phyloP scores from a whole-genome alignment of 2,797 vertebrate species.

The Steatocranus sp. region DNA sequence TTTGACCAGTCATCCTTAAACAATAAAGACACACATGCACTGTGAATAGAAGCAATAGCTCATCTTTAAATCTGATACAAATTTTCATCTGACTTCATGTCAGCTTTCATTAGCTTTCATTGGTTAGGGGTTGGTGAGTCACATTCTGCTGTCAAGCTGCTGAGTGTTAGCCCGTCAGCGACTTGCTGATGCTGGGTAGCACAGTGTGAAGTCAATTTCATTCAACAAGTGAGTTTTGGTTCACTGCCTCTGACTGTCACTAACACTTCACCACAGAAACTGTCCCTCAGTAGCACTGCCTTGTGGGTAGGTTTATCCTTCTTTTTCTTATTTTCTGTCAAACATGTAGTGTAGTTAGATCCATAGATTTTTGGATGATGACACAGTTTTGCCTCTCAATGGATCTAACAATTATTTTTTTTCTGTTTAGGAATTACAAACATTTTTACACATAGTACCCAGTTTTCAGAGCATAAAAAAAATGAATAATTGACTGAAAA shows the following conservation, averaged over 20 bases:
- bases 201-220: slow-evolving; percentile 28
- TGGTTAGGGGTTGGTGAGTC: slow-evolving; percentile 26
- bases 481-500: background rate
- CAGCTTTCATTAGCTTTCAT: slow-evolving; percentile 25
- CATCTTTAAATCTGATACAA: background rate
- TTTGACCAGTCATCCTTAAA: background rate
- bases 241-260: slow-evolving; percentile 40
- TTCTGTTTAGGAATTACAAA: background rate
- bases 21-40: background rate
- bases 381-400: background rate
- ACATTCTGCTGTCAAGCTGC: background rate
- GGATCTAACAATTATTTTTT: background rate
- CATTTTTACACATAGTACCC: background rate
- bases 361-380: background rate
- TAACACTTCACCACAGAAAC: background rate
- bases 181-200: background rate
- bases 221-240: slow-evolving; percentile 32
- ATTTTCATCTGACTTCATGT: slow-evolving; percentile 25
- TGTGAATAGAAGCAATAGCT: background rate
- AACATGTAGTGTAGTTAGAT: background rate
- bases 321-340: background rate
- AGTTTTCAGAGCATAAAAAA: background rate
- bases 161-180: slow-evolving; percentile 8
- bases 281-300: background rate
- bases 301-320: background rate